These are phyloP conservation scores for Engraulis encrasicolus DNA, from an alignment of 2,113 vertebrate genomes.

Conservation along the genomic window DNA sequence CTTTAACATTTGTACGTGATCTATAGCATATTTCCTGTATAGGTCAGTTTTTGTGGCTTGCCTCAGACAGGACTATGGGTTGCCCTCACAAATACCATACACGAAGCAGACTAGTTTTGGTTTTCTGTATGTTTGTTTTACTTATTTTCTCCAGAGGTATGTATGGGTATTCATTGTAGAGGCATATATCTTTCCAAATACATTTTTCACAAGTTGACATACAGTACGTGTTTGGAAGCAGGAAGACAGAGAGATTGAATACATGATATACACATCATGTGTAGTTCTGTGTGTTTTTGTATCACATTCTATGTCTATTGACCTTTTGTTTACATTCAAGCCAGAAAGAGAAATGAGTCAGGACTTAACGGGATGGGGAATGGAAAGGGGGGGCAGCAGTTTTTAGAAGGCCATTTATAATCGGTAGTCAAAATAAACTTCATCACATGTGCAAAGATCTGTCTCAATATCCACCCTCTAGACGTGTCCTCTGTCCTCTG, in stretches of 20 bases:
- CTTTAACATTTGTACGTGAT: no score
- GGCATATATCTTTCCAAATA: conserved; percentile 2
- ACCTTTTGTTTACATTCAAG: conserved; percentile 14
- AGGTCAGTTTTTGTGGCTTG: no score
- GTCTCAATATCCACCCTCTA: no score
- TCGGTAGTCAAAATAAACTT: conserved; percentile 16
- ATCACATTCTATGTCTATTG: conserved; percentile 18
- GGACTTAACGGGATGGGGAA: neutral
- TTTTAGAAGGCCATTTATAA: conserved; percentile 13
- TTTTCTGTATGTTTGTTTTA: neutral
- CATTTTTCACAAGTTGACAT: neutral
- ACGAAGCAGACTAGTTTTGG: conserved; percentile 11
- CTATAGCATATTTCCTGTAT: no score
- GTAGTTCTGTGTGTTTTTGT: neutral
- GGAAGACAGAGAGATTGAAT: neutral
- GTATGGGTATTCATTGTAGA: neutral
- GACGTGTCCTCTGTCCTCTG: no score
- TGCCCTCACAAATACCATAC: neutral
- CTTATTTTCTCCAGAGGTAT: neutral
- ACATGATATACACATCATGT: neutral
- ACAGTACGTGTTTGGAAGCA: conserved; percentile 7
- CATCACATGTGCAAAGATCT: neutral
- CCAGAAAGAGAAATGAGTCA: neutral
- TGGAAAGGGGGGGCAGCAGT: neutral
- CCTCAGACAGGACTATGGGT: no score